A percentile compares a stretch with the other conserved stretches of the same genome.
Evolutionary conservation across 2,888 invertebrate genomes (phyloP).

Genomic region (Elmis aenea): DNA sequence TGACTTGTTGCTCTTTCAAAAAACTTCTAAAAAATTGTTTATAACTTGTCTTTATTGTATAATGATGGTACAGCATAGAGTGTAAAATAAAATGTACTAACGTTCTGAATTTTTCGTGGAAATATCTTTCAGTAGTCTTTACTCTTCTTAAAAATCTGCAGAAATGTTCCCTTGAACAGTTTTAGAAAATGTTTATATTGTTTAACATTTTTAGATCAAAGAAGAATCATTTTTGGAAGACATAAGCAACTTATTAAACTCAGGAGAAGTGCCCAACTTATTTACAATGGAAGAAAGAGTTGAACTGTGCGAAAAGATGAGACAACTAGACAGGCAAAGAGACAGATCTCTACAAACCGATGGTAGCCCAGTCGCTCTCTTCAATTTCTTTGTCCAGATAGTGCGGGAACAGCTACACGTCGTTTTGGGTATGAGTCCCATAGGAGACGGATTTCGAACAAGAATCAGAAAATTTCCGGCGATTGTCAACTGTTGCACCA

Average conservation of each 20-base stretch:
- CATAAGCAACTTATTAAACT: slow-evolving; percentile 85
- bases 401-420: slow-evolving; percentile 88
- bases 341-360: slow-evolving; percentile 87
- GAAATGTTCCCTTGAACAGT: no score
- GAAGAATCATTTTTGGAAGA: slow-evolving; percentile 92
- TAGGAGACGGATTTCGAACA: slow-evolving; percentile 77
- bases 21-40: no score
- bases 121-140: slow-evolving; percentile 2
- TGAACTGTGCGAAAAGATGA: slow-evolving; percentile 91
- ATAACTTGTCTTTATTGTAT: no score
- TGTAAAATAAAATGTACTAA: no score
- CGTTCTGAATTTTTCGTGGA: no score
- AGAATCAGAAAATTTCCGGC: slow-evolving; percentile 87
- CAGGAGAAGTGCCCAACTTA: slow-evolving; percentile 91
- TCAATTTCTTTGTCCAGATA: slow-evolving; percentile 84
- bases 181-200: no score
- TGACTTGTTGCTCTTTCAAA: no score
- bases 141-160: not conserved
- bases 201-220: slow-evolving; percentile 67
- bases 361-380: slow-evolving; percentile 84
- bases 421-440: slow-evolving; percentile 85
- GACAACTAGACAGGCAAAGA: slow-evolving; percentile 80
- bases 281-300: slow-evolving; percentile 80
- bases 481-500: slow-evolving; percentile 91
- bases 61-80: no score